phyloP scores from a whole-genome alignment of 2,113 vertebrate species.

The Todiramphus saurophagus region DNA sequence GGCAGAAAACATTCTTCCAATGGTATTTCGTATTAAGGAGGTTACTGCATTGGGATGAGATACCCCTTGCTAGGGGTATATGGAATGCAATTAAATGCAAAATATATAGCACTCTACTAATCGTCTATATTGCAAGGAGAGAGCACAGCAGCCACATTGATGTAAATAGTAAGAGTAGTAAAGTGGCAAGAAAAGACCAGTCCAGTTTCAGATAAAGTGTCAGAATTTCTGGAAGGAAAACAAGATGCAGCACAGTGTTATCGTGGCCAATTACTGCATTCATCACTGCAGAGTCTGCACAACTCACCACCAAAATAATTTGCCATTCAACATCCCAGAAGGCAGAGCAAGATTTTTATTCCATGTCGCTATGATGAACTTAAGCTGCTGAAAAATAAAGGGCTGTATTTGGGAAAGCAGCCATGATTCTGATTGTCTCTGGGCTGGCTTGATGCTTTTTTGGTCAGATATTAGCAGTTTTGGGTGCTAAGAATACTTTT shows the following conservation, averaged over 20 bases:
- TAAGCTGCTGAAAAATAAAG: neutral
- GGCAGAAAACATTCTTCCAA: neutral
- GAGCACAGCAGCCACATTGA: neutral
- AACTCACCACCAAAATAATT: neutral
- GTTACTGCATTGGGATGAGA: neutral
- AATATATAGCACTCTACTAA: neutral
- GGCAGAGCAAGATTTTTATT: neutral
- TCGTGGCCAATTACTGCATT: neutral
- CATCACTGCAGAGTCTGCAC: neutral
- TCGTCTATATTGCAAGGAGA: neutral
- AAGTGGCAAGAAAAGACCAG: neutral
- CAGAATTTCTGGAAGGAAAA: neutral
- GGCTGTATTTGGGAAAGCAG: neutral
- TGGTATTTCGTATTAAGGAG: neutral
- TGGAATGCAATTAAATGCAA: neutral
- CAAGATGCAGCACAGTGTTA: neutral
- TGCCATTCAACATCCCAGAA: neutral
- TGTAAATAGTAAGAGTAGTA: neutral
- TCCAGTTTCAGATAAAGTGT: neutral
- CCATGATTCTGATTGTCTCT: neutral
- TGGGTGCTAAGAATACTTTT: neutral
- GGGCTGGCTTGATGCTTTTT: neutral
- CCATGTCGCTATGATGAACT: accelerated
- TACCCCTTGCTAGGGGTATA: neutral
- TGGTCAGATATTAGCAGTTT: neutral